Evolutionary conservation across 92 coral and sea anemone genomes (phyloP).

Genomic region (Muricea muricata): DNA sequence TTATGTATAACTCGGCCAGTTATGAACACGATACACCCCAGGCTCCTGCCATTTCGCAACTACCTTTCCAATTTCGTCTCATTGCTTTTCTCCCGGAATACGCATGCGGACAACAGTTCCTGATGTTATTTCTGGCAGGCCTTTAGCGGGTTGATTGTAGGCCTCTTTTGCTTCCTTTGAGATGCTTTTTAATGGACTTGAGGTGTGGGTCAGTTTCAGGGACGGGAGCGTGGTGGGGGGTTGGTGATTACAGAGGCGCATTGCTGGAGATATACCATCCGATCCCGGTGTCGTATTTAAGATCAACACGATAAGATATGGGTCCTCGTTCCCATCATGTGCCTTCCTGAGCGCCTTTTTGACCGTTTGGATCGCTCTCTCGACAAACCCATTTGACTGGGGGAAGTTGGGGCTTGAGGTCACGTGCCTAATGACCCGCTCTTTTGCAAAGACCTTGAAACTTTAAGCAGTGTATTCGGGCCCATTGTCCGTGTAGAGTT

Average conservation of each 20-base stretch:
- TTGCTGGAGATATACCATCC: too few relatives aligned
- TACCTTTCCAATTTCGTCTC: too few relatives aligned
- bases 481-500: too few relatives aligned
- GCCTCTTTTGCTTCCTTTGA: too few relatives aligned
- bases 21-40: background rate
- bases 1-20: background rate
- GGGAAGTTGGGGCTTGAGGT: too few relatives aligned
- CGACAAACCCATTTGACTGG: too few relatives aligned
- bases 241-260: background rate
- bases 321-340: background rate
- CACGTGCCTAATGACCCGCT: background rate
- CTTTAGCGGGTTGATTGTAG: background rate
- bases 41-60: background rate
- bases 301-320: background rate
- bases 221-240: background rate
- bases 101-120: too few relatives aligned
- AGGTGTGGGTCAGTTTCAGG: background rate
- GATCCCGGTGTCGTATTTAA: too few relatives aligned
- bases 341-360: background rate
- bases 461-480: background rate
- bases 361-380: too few relatives aligned
- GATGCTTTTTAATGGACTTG: too few relatives aligned
- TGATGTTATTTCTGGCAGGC: background rate
- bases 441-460: background rate
- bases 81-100: too few relatives aligned